These are phyloP conservation scores for Drosophila eohydei DNA, from an alignment of 2,888 invertebrate species.

Conservation along the genomic window DNA sequence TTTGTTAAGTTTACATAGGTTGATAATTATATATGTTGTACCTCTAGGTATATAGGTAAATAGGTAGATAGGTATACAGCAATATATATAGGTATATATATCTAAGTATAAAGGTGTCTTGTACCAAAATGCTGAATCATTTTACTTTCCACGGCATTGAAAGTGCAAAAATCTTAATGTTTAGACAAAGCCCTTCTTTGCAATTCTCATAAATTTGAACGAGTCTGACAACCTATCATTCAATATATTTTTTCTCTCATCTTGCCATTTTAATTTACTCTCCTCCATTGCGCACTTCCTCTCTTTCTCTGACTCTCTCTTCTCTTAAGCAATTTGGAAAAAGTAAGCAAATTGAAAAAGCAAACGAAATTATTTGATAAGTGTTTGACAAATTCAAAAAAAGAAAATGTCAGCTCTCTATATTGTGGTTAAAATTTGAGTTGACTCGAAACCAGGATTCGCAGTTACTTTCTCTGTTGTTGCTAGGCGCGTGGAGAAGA, in stretches of 20 bases:
- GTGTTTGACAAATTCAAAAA: background rate
- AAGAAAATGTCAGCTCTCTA: slow-evolving; percentile 1
- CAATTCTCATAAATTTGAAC: too few species aligned
- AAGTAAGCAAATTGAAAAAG: background rate
- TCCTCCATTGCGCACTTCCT: background rate
- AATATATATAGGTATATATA: too few species aligned
- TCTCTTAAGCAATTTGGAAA: background rate
- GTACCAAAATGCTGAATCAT: too few species aligned
- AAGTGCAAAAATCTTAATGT: too few species aligned
- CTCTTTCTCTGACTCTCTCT: background rate
- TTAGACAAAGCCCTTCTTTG: too few species aligned
- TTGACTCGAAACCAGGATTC: background rate
- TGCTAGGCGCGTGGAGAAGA: slow-evolving; percentile 42
- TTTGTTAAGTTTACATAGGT: slow-evolving; percentile 21
- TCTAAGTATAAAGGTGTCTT: too few species aligned
- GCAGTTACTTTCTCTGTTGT: slow-evolving; percentile 61
- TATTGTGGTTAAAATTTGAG: slow-evolving; percentile 3
- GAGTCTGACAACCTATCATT: too few species aligned
- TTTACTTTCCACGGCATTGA: too few species aligned
- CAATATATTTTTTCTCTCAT: background rate
- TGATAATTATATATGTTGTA: background rate
- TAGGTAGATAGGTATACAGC: too few species aligned
- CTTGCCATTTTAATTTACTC: background rate
- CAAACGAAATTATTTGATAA: background rate
- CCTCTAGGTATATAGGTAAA: background rate